A percentile compares a stretch with the other conserved stretches of the same genome.
phyloP scores from a whole-genome alignment of 2,888 invertebrate species.

The Melinopterus prodromus region DNA sequence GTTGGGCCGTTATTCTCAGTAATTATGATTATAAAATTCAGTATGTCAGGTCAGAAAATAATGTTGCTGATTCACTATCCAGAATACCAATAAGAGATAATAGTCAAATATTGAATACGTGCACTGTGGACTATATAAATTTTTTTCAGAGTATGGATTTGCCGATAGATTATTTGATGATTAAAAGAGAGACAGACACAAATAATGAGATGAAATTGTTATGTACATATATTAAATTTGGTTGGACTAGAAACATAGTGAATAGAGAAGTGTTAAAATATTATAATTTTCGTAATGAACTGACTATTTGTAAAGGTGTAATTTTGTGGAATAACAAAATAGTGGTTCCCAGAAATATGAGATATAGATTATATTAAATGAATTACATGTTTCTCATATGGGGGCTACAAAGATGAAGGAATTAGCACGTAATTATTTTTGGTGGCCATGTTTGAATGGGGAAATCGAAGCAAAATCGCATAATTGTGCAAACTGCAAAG shows the following conservation, averaged over 20 bases:
- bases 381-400: neutral
- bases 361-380: neutral
- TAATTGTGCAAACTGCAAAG: neutral
- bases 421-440: neutral
- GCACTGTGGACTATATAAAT: neutral
- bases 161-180: constrained; percentile 8
- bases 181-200: constrained; percentile 5
- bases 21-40: constrained; percentile 30
- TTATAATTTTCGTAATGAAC: neutral
- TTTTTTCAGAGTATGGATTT: constrained; percentile 13
- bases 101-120: neutral
- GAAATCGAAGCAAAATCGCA: neutral
- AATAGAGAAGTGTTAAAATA: neutral
- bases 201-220: neutral
- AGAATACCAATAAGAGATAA: neutral
- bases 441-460: neutral
- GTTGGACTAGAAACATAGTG: constrained; percentile 4
- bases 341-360: neutral
- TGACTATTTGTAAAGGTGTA: neutral
- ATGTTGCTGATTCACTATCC: constrained; percentile 29
- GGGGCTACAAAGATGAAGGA: neutral
- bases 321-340: constrained; percentile 18
- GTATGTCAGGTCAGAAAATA: constrained; percentile 19
- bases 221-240: neutral
- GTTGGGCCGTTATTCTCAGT: constrained; percentile 31